phyloP scores from a whole-genome alignment of 2,888 invertebrate genomes.

The Acleris cristana region DNA sequence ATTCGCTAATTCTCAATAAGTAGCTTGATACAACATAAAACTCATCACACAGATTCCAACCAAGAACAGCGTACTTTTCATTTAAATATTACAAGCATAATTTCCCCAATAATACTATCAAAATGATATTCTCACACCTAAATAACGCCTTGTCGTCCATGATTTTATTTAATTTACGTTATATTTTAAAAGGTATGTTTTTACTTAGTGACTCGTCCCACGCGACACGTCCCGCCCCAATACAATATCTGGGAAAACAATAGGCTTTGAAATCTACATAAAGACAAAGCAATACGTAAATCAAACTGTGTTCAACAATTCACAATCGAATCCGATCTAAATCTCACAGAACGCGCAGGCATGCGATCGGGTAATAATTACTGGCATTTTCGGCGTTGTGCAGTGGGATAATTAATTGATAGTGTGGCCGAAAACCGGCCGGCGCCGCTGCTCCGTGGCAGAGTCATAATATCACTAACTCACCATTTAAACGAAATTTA shows the following conservation, averaged over 20 bases:
- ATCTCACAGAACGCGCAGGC: slow-evolving; percentile 33
- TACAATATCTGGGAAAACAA: slow-evolving; percentile 31
- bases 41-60: too few species aligned
- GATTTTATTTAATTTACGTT: too few species aligned
- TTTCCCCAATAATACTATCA: too few species aligned
- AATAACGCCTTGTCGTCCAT: too few species aligned
- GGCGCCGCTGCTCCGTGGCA: slow-evolving; percentile 37
- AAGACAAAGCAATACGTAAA: slow-evolving; percentile 38
- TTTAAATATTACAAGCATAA: too few species aligned
- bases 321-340: slow-evolving; percentile 37
- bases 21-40: too few species aligned
- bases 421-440: slow-evolving; percentile 43
- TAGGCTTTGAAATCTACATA: slow-evolving; percentile 32
- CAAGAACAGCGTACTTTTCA: too few species aligned
- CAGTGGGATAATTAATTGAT: slow-evolving; percentile 53
- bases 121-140: too few species aligned
- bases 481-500: too few species aligned
- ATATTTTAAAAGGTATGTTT: too few species aligned
- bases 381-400: slow-evolving; percentile 42
- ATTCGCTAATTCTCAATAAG: too few species aligned
- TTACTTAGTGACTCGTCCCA: slow-evolving; percentile 14
- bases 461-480: neutral
- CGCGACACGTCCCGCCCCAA: neutral
- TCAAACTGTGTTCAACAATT: slow-evolving; percentile 37
- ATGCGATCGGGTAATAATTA: slow-evolving; percentile 43